These are phyloP conservation scores for Onchidella celtica DNA, from an alignment of 2,888 invertebrate genomes.

Conservation along the genomic window DNA sequence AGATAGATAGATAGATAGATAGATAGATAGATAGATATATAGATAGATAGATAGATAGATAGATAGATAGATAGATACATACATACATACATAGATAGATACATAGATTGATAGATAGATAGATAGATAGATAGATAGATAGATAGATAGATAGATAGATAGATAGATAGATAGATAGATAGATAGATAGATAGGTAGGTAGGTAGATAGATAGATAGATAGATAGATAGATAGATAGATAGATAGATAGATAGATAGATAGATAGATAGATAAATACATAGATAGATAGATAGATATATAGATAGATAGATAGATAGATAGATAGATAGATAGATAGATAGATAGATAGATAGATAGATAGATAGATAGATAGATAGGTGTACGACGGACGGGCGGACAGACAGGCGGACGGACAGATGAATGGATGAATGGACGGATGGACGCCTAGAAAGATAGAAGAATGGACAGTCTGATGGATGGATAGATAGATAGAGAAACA, in stretches of 20 bases:
- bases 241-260: not conserved
- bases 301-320: not conserved
- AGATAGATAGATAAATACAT: not conserved
- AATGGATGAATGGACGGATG: not conserved
- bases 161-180: not conserved
- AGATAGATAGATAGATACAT: not conserved
- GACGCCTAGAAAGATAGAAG: not conserved
- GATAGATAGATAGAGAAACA: not conserved
- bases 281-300: not conserved
- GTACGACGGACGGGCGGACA: not conserved
- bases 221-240: not conserved
- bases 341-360: not conserved
- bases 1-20: no score
- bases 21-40: no score
- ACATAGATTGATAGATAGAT: not conserved
- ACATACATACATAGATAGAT: not conserved
- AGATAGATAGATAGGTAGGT: not conserved
- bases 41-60: conserved; percentile 7
- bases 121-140: not conserved
- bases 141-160: conserved; percentile 15
- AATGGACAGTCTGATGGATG: not conserved
- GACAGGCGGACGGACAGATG: not conserved
- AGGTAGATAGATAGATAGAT: not conserved
- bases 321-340: not conserved
- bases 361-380: not conserved